These are phyloP conservation scores for Lepidiolamprologus cunningtoni DNA, from an alignment of 2,113 vertebrate species.

Conservation along the genomic window DNA sequence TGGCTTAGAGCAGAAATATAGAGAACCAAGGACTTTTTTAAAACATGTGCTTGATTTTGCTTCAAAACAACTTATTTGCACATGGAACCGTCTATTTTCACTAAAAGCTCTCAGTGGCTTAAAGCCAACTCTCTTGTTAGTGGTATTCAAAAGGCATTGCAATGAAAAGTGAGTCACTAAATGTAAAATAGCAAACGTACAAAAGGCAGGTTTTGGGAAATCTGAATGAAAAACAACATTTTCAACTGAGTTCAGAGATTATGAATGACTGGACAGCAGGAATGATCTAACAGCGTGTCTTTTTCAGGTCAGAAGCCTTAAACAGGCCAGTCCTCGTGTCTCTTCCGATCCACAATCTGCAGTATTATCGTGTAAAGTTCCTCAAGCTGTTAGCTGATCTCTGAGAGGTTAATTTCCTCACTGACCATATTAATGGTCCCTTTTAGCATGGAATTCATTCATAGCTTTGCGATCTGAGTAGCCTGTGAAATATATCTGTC, in stretches of 20 bases:
- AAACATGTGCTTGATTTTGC: not conserved
- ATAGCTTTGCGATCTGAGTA: not conserved
- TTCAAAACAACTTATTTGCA: not conserved
- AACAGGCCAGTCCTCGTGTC: not conserved
- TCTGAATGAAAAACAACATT: not conserved
- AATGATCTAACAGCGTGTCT: too few relatives aligned
- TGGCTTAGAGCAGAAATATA: not conserved
- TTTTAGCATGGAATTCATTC: not conserved
- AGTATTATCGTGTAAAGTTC: not conserved
- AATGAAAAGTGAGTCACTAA: not conserved
- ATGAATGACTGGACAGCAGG: not conserved
- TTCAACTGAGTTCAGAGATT: not conserved
- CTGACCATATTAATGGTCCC: not conserved
- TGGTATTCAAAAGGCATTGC: not conserved
- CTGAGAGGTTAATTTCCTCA: not conserved
- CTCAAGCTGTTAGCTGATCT: not conserved
- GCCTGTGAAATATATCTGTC: not conserved
- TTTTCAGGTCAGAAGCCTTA: not conserved
- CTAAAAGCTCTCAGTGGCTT: not conserved
- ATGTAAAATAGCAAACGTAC: not conserved
- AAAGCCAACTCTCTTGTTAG: not conserved
- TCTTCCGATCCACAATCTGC: accelerated
- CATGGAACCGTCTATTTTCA: too few relatives aligned
- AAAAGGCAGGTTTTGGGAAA: not conserved
- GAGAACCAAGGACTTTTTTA: not conserved